phyloP scores from a whole-genome alignment of 2,888 invertebrate species.

The Lissocephala sabroskyi region DNA sequence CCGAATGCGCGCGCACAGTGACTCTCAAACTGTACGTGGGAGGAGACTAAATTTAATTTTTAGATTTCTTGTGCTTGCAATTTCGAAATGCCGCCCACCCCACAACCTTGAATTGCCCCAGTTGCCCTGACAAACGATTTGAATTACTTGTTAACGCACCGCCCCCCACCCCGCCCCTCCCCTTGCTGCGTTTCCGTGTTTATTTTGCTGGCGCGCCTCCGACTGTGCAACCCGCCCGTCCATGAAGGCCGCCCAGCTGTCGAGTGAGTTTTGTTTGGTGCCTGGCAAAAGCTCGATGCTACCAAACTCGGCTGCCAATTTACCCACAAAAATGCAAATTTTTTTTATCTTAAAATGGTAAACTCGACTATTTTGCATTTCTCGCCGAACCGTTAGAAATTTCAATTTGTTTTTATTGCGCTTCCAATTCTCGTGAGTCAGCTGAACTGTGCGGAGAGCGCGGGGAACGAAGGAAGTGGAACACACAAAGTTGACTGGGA shows the following conservation, averaged over 20 bases:
- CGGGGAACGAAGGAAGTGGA: no score
- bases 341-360: neutral
- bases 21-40: neutral
- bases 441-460: no score
- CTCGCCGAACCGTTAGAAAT: neutral
- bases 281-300: slow-evolving; percentile 3
- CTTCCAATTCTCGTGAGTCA: neutral
- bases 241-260: slow-evolving; percentile 4
- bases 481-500: no score
- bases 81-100: no score
- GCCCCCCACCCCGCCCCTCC: neutral
- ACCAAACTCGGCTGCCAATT: slow-evolving; percentile 1
- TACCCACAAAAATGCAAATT: neutral
- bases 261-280: neutral
- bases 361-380: neutral
- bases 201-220: neutral
- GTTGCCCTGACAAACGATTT: neutral
- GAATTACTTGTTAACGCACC: no score
- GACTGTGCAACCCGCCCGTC: neutral
- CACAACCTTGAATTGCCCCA: neutral
- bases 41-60: neutral
- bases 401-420: neutral
- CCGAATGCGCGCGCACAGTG: neutral
- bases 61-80: neutral
- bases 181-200: no score